phyloP scores from a whole-genome alignment of 1,140 invertebrate genomes.

The Cylas formicarius region DNA sequence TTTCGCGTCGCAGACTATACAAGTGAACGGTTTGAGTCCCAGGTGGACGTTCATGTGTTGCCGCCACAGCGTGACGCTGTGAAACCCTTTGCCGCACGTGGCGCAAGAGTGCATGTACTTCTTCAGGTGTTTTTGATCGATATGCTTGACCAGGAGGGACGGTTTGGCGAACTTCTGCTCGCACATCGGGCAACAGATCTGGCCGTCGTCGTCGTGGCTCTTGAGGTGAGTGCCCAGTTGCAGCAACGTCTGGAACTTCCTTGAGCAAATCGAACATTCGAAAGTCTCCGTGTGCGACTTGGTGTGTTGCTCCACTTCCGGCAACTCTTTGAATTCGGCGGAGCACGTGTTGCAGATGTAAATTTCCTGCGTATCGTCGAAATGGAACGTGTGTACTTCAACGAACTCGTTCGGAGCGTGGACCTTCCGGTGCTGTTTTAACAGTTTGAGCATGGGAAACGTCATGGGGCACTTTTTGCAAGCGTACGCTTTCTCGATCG shows the following conservation, averaged over 20 bases:
- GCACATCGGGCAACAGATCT: conserved; percentile 27
- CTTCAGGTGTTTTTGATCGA: conserved; percentile 29
- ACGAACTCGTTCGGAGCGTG: conserved; percentile 15
- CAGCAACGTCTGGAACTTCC: conserved; percentile 28
- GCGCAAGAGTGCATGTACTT: conserved; percentile 44
- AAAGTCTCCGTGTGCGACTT: conserved; percentile 27
- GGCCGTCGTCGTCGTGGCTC: conserved; percentile 22
- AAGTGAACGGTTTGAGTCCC: conserved; percentile 57
- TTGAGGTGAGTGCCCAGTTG: conserved; percentile 27
- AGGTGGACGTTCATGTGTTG: conserved; percentile 59
- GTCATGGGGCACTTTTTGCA: conserved; percentile 28
- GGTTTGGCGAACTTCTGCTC: conserved; percentile 23
- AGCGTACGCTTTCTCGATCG: conserved; percentile 14
- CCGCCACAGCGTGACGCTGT: conserved; percentile 25
- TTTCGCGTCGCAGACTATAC: conserved; percentile 30
- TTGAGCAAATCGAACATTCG: conserved; percentile 25
- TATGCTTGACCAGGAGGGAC: conserved; percentile 28
- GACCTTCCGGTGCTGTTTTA: conserved; percentile 26
- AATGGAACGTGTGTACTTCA: conserved; percentile 26
- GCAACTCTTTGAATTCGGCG: conserved; percentile 24
- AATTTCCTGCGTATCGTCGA: conserved; percentile 25
- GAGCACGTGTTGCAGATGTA: conserved; percentile 34
- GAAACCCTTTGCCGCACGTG: conserved; percentile 48
- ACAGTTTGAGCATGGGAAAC: conserved; percentile 14
- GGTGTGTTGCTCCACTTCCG: conserved; percentile 28